These are phyloP conservation scores for Diachasma alloeum DNA, from an alignment of 1,140 invertebrate genomes.

Conservation along the genomic window DNA sequence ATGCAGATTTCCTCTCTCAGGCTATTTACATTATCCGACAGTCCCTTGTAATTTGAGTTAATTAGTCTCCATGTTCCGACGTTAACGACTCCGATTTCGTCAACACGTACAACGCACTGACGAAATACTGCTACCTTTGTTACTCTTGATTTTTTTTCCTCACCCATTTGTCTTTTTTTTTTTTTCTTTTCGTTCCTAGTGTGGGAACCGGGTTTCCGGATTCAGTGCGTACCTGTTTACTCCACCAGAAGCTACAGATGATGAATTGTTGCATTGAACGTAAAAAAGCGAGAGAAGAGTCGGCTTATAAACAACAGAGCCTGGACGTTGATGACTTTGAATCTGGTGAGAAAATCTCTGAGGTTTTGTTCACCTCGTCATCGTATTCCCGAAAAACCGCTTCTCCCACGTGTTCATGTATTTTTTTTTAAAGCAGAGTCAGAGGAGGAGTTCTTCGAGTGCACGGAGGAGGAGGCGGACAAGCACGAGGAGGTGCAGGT, in stretches of 20 bases:
- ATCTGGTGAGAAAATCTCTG: constrained; percentile 40
- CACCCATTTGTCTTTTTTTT: background rate
- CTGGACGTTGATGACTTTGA: constrained; percentile 47
- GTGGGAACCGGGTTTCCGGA: constrained; percentile 81
- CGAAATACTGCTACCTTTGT: constrained; percentile 4
- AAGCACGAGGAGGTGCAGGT: constrained; percentile 58
- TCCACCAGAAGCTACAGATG: constrained; percentile 97
- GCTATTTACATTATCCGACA: background rate
- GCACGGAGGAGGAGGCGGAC: constrained; percentile 69
- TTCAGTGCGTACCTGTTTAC: constrained; percentile 80
- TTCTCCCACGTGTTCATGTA: too few species aligned
- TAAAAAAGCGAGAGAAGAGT: constrained; percentile 68
- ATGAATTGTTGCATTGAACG: constrained; percentile 94
- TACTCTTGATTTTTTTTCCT: constrained; percentile 19
- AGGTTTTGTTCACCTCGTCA: background rate
- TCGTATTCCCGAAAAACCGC: too few species aligned
- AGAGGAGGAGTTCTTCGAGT: constrained; percentile 83
- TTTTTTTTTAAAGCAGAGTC: constrained; percentile 14
- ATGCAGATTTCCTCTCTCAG: background rate
- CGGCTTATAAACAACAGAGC: constrained; percentile 46
- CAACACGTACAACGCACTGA: background rate
- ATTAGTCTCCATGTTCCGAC: background rate
- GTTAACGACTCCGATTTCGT: background rate
- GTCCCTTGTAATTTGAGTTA: background rate
- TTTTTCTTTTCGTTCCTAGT: constrained; percentile 64